These are phyloP conservation scores for Lamprologus speciosus DNA, from an alignment of 2,113 vertebrate species.

Conservation along the genomic window DNA sequence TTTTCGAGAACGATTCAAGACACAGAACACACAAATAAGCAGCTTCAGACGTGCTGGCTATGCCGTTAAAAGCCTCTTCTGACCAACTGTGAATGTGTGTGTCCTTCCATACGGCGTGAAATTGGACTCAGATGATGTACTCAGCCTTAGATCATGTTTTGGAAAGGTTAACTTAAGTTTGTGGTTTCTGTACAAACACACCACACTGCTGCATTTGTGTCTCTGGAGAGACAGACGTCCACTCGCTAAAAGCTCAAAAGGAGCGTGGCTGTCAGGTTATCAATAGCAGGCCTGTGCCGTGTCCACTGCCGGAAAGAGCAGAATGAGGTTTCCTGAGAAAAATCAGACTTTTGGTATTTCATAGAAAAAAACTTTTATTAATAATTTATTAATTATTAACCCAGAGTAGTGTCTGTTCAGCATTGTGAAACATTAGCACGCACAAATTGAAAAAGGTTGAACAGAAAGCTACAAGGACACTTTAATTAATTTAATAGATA, in stretches of 20 bases:
- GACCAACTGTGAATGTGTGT: neutral
- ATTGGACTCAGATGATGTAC: neutral
- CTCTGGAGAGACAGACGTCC: neutral
- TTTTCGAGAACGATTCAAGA: neutral
- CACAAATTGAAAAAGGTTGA: neutral
- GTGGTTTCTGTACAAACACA: conserved; percentile 46
- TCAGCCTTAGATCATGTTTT: conserved; percentile 36
- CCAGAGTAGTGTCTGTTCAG: neutral
- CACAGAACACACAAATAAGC: neutral
- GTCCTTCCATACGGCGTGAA: neutral
- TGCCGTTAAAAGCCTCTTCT: neutral
- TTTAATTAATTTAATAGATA: neutral
- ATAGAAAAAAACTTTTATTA: neutral
- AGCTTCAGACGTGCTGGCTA: neutral
- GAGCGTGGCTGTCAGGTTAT: neutral
- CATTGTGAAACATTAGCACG: neutral
- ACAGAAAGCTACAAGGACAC: neutral
- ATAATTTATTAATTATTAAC: neutral
- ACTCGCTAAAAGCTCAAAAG: neutral
- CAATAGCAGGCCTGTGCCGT: conserved; percentile 47
- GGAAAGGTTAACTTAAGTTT: conserved; percentile 16
- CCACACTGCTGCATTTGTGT: conserved; percentile 53
- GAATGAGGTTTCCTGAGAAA: neutral
- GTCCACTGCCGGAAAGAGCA: neutral
- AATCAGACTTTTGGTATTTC: neutral